phyloP scores from a whole-genome alignment of 2,797 vertebrate species.

The Fringilla coelebs region DNA sequence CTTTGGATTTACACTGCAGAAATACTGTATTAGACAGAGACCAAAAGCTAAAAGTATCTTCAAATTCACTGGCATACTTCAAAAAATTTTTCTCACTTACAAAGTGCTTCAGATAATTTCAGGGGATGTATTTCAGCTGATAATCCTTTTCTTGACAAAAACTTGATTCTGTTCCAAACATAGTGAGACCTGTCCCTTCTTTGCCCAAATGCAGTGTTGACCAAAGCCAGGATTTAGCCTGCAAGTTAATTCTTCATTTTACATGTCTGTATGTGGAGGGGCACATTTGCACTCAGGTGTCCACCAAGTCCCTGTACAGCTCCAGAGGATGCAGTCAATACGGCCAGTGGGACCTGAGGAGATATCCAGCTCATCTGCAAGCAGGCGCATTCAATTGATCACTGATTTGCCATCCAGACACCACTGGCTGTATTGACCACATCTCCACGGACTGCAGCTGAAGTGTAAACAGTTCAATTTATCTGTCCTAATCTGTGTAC shows the following conservation, averaged over 20 bases:
- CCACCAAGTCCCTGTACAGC: background rate
- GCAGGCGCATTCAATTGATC: background rate
- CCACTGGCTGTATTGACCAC: background rate
- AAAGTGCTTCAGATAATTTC: background rate
- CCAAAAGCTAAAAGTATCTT: background rate
- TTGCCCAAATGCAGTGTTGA: background rate
- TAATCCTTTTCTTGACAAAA: background rate
- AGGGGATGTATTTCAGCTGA: background rate
- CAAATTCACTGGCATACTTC: background rate
- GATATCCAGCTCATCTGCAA: background rate
- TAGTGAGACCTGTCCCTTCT: background rate
- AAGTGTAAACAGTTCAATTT: conserved; percentile 26
- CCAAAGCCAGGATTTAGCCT: background rate
- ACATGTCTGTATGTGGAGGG: background rate
- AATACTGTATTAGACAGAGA: background rate
- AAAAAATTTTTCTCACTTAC: background rate
- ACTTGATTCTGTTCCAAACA: background rate
- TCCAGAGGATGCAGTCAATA: background rate
- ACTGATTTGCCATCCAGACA: background rate
- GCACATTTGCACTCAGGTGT: fast-evolving
- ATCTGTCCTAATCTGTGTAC: background rate
- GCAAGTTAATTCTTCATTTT: background rate
- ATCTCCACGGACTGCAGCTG: background rate
- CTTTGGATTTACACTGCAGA: background rate
- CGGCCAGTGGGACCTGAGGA: background rate